A percentile compares a stretch with the other conserved stretches of the same genome.
phyloP scores from a whole-genome alignment of 2,113 vertebrate genomes.

The Tamias sibiricus region DNA sequence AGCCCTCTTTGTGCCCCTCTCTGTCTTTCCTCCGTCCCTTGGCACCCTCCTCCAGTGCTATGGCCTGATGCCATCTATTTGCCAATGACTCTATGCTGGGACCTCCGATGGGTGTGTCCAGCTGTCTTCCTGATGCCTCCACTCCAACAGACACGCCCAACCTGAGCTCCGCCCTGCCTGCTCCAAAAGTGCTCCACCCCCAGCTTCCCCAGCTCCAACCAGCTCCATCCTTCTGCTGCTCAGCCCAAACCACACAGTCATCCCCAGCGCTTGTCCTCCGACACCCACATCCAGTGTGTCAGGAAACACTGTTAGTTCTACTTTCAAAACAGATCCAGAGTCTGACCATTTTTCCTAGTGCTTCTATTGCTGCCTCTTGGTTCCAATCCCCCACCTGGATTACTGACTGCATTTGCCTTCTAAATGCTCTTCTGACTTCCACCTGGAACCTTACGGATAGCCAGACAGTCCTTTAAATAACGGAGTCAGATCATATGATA shows the following conservation, averaged over 20 bases:
- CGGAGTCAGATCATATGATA: rapidly evolving
- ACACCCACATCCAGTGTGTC: not conserved
- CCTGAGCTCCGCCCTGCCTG: not conserved
- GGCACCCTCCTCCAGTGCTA: not conserved
- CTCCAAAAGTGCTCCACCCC: rapidly evolving
- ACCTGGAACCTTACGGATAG: not conserved
- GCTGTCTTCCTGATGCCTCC: not conserved
- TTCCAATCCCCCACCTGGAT: not conserved
- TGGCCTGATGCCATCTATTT: rapidly evolving
- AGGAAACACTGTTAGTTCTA: not conserved
- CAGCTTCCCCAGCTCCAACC: rapidly evolving
- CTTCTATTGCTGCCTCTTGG: not conserved
- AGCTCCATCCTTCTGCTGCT: not conserved
- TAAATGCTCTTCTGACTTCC: not conserved
- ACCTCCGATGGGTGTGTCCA: not conserved
- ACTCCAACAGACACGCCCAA: rapidly evolving
- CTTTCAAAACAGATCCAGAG: not conserved
- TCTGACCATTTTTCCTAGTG: not conserved
- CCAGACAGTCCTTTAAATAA: not conserved
- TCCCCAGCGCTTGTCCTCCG: not conserved
- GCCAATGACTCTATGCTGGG: no score
- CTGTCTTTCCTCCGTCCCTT: not conserved
- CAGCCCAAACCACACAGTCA: not conserved
- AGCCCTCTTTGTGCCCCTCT: not conserved
- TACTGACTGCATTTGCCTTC: not conserved